Evolutionary conservation across 2,113 vertebrate genomes (phyloP).

Genomic region (Caretta caretta): DNA sequence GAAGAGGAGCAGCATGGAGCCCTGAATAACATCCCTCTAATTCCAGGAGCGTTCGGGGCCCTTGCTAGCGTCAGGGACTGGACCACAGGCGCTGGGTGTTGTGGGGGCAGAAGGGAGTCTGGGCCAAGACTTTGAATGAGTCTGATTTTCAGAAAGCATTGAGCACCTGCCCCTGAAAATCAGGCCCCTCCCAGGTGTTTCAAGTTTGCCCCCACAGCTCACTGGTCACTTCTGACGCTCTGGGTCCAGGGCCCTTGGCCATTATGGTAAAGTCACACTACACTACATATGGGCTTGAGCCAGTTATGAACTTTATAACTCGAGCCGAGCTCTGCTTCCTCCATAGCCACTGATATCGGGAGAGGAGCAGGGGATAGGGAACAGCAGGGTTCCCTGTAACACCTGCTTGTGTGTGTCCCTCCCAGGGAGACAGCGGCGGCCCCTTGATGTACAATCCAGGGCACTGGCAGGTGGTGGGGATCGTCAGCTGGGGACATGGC

Average conservation of each 20-base stretch:
- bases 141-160: neutral
- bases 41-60: neutral
- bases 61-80: neutral
- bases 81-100: neutral
- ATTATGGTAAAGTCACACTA: neutral
- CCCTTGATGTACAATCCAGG: constrained; percentile 80
- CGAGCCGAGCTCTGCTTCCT: neutral
- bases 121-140: neutral
- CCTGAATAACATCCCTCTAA: neutral
- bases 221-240: neutral
- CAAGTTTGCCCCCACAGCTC: neutral
- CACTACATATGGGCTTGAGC: neutral
- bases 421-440: constrained; percentile 93
- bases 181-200: neutral
- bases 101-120: neutral
- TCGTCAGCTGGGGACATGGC: constrained; percentile 94
- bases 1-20: neutral
- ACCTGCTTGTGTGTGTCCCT: neutral
- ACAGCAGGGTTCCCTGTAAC: neutral
- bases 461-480: constrained; percentile 86
- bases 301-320: too few species aligned
- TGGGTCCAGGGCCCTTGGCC: too few species aligned
- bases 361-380: fast-evolving
- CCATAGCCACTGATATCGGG: neutral
- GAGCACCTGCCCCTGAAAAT: neutral